Evolutionary conservation across 2,113 vertebrate species (phyloP).

Genomic region (Chaenogobius annularis): DNA sequence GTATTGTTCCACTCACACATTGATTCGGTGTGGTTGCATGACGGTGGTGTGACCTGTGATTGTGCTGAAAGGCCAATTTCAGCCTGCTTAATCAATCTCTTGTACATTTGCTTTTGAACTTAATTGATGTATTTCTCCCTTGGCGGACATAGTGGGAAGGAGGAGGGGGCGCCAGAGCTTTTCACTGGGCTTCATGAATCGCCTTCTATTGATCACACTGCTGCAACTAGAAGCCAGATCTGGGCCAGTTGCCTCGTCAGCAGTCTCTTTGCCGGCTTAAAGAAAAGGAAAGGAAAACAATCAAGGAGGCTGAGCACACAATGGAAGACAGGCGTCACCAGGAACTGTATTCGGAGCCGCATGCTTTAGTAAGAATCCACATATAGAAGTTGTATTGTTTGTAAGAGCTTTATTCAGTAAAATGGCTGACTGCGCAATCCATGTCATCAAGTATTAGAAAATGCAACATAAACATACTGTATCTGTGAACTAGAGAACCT

Average conservation of each 20-base stretch:
- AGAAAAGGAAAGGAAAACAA: constrained; percentile 29
- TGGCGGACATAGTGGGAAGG: constrained; percentile 33
- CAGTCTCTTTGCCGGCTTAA: constrained; percentile 40
- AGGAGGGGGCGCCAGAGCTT: constrained; percentile 44
- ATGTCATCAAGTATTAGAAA: neutral
- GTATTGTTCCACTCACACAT: constrained; percentile 20
- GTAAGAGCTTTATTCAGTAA: neutral
- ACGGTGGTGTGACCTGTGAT: constrained; percentile 31
- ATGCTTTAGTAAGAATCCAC: neutral
- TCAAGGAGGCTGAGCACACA: constrained; percentile 22
- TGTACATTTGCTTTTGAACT: constrained; percentile 64
- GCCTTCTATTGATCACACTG: constrained; percentile 64
- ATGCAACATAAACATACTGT: neutral
- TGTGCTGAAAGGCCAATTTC: constrained; percentile 46
- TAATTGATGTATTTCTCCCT: constrained; percentile 60
- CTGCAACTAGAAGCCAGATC: constrained; percentile 51
- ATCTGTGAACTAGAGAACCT: neutral
- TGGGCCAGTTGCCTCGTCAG: constrained; percentile 64
- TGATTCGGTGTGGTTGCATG: constrained; percentile 33
- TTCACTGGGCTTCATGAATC: constrained; percentile 61
- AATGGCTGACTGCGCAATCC: neutral
- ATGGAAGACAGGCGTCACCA: constrained; percentile 24
- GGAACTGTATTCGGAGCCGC: constrained; percentile 21
- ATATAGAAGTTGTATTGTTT: constrained; percentile 5
- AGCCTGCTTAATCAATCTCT: constrained; percentile 59